Conservation (phyloP, 2,113 vertebrate genomes). For the Cyanistes caeruleus region DNA sequence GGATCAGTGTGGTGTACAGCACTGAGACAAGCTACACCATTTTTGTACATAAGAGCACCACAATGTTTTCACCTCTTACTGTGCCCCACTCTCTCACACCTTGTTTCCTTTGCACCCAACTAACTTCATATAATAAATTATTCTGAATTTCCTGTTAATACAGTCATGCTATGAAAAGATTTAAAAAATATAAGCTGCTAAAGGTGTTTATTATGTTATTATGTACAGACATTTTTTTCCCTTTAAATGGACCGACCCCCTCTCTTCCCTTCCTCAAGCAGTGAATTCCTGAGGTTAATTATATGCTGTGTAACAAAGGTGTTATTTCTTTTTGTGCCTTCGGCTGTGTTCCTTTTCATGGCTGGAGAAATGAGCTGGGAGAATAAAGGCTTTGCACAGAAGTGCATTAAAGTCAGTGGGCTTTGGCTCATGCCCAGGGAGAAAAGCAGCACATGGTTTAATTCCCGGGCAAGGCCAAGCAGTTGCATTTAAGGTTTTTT, state of each 20-base stretch:
- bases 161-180: not conserved
- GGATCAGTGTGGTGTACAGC: not conserved
- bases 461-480: conserved; percentile 1
- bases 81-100: not conserved
- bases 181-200: not conserved
- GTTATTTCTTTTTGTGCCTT: conserved; percentile 46
- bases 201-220: conserved; percentile 35
- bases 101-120: not conserved
- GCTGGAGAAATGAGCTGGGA: conserved; percentile 28
- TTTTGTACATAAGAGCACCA: not conserved
- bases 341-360: conserved; percentile 18
- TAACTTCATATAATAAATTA: not conserved
- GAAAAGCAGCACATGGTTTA: conserved; percentile 21
- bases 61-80: not conserved
- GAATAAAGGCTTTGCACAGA: conserved; percentile 50
- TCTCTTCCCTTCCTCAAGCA: conserved; percentile 36
- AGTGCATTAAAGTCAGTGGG: conserved; percentile 60
- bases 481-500: not conserved
- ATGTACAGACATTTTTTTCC: not conserved
- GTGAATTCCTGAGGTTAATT: conserved; percentile 59
- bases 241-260: not conserved
- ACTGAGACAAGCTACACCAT: not conserved
- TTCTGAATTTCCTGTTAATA: not conserved
- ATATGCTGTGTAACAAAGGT: conserved; percentile 17
- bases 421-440: conserved; percentile 51